Evolutionary conservation across 2,888 invertebrate species (phyloP).

Genomic region (Ectemnius lituratus): DNA sequence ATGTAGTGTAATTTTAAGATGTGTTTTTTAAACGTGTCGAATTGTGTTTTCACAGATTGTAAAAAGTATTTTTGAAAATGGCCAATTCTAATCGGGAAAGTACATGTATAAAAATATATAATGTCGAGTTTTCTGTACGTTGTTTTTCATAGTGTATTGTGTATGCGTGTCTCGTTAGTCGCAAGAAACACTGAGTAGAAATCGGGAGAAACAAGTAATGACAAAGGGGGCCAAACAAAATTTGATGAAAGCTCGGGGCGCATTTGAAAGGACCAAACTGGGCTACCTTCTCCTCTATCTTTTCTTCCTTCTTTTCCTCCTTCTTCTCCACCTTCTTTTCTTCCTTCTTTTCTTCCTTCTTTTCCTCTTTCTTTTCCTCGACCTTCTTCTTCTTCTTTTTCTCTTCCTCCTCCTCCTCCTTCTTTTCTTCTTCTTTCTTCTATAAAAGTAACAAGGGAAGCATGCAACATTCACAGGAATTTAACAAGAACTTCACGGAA

Average conservation of each 20-base stretch:
- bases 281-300: slow-evolving; percentile 70
- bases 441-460: slow-evolving; percentile 56
- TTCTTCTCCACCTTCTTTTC: slow-evolving; percentile 70
- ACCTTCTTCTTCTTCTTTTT: slow-evolving; percentile 76
- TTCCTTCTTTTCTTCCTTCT: slow-evolving; percentile 67
- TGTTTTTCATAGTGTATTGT: slow-evolving; percentile 5
- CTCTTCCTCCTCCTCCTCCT: slow-evolving; percentile 65
- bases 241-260: neutral
- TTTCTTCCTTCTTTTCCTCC: slow-evolving; percentile 61
- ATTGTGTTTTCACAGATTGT: slow-evolving; percentile 3
- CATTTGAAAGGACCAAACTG: neutral
- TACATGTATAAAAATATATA: neutral
- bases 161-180: slow-evolving; percentile 4
- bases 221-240: neutral
- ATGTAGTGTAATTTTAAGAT: slow-evolving; percentile 40
- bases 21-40: slow-evolving; percentile 38
- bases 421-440: slow-evolving; percentile 78
- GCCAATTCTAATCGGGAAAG: neutral
- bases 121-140: slow-evolving; percentile 14
- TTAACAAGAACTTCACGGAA: neutral
- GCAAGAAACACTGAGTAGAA: neutral
- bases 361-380: slow-evolving; percentile 52
- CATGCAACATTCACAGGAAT: slow-evolving; percentile 62
- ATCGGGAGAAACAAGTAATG: neutral
- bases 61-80: neutral